Percentiles rank a stretch among this genome's conserved stretches.
Conservation (phyloP, 2,797 vertebrate genomes). For the Anguilla marmorata region DNA sequence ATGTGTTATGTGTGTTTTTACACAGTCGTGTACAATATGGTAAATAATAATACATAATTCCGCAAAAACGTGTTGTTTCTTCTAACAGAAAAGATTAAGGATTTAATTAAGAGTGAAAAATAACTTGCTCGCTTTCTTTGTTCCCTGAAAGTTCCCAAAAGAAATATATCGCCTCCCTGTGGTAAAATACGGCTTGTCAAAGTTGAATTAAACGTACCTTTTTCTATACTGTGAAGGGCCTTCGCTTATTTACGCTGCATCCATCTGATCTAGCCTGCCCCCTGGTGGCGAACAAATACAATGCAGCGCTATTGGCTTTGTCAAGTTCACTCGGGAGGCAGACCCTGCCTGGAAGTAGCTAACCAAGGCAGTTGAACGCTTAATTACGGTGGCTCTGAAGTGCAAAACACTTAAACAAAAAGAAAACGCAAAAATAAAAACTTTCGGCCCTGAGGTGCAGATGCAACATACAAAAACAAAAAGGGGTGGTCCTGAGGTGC, state of each 20-base stretch:
- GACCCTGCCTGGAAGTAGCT: background rate
- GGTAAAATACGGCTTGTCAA: conserved; percentile 13
- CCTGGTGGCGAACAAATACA: background rate
- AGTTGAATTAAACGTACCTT: background rate
- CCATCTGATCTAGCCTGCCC: background rate
- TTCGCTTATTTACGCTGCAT: background rate
- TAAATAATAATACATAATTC: background rate
- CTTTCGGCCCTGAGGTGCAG: too few relatives aligned
- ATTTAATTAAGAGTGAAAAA: conserved; percentile 50
- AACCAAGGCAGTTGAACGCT: background rate
- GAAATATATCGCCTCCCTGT: conserved; percentile 35
- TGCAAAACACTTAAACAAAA: too few relatives aligned
- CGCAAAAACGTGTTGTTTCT: background rate
- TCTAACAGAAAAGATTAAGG: background rate
- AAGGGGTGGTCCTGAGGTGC: too few relatives aligned
- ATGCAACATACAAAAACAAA: too few relatives aligned
- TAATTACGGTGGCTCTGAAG: background rate
- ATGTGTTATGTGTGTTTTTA: too few relatives aligned
- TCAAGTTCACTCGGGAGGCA: background rate
- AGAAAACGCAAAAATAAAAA: too few relatives aligned
- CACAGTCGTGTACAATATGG: too few relatives aligned
- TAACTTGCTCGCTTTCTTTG: conserved; percentile 70
- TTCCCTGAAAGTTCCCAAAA: conserved; percentile 33
- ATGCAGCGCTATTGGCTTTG: background rate
- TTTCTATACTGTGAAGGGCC: background rate